phyloP scores from a whole-genome alignment of 2,797 vertebrate species.

The Spondyliosoma cantharus region DNA sequence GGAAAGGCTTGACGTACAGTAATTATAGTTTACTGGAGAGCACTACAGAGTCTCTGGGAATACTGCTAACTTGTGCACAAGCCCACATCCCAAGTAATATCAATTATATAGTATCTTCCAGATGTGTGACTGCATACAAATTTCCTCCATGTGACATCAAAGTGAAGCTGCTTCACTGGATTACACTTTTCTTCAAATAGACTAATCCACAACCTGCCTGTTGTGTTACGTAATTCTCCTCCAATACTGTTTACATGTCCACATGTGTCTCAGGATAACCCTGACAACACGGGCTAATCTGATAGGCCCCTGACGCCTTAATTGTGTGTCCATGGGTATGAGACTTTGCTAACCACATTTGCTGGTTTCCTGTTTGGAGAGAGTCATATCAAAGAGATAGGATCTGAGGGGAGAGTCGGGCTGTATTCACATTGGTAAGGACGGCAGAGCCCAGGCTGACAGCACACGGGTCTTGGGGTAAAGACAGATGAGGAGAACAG shows the following conservation, averaged over 20 bases:
- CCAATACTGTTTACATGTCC: constrained; percentile 72
- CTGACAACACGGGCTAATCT: constrained; percentile 67
- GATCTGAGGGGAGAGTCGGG: not conserved
- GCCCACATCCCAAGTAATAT: not conserved
- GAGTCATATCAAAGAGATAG: constrained; percentile 51
- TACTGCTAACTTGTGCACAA: constrained; percentile 22
- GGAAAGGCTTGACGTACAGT: constrained; percentile 42
- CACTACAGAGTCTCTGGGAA: constrained; percentile 33
- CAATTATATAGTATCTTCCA: constrained; percentile 22
- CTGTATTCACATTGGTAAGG: constrained; percentile 13
- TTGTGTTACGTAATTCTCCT: constrained; percentile 53
- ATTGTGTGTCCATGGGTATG: constrained; percentile 50
- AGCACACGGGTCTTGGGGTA: not conserved
- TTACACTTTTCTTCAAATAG: constrained; percentile 41
- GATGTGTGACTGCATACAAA: constrained; percentile 26
- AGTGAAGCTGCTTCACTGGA: constrained; percentile 35
- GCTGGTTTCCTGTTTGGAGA: constrained; percentile 71
- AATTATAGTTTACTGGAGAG: constrained; percentile 43
- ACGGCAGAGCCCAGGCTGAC: not conserved
- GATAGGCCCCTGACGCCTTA: constrained; percentile 51
- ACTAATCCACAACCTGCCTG: constrained; percentile 48
- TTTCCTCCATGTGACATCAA: constrained; percentile 53
- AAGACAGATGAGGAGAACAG: constrained; percentile 7
- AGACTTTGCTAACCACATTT: constrained; percentile 59
- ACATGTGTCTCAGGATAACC: constrained; percentile 63